A percentile compares a stretch with the other conserved stretches of the same genome.
Conservation (phyloP, 2,888 invertebrate genomes). For the Philereme vetulata region DNA sequence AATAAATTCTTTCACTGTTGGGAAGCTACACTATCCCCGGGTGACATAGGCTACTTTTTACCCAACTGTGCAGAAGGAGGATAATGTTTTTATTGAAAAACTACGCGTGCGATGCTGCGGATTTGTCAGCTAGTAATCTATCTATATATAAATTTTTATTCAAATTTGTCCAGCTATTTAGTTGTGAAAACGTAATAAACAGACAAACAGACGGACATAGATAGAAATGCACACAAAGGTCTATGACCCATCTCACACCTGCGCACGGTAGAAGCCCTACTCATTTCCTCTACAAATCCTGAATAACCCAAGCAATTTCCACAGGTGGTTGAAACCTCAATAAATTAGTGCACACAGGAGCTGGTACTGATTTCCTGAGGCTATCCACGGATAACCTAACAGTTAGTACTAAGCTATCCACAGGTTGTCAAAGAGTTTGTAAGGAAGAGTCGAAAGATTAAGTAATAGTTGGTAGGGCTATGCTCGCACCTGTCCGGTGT, state of each 20-base stretch:
- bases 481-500: conserved; percentile 66
- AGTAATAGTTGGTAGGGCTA: conserved; percentile 17
- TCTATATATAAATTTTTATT: no score
- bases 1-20: no score
- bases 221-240: not conserved
- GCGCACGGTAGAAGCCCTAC: conserved; percentile 21
- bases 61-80: no score
- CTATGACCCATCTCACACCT: conserved; percentile 25
- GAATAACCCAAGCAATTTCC: conserved; percentile 31
- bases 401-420: conserved; percentile 8
- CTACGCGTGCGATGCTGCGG: no score
- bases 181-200: no score
- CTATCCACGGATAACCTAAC: conserved; percentile 28
- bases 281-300: conserved; percentile 35
- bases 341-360: conserved; percentile 60
- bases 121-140: no score
- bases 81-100: no score
- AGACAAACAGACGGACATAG: no score
- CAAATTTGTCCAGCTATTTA: no score
- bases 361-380: conserved; percentile 69
- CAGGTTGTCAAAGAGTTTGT: conserved; percentile 16
- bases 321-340: conserved; percentile 38
- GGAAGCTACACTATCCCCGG: no score
- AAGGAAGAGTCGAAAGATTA: conserved; percentile 7
- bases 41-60: no score